These are phyloP conservation scores for Rhopilema esculentum DNA, from an alignment of 30 jellyfish, hydroid and myxozoan genomes.

Conservation along the genomic window DNA sequence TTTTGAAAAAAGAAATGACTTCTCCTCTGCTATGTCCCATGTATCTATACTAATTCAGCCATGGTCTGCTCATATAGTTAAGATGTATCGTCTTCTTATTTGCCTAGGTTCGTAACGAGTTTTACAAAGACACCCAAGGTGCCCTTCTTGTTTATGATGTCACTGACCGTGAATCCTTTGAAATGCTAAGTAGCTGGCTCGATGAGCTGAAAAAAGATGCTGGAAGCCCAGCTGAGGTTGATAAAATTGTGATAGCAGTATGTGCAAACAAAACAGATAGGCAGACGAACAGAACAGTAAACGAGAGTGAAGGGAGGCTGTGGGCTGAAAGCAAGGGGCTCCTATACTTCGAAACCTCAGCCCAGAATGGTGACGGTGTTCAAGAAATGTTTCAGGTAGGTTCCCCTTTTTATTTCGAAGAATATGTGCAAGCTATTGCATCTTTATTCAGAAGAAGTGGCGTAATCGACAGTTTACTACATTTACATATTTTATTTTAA, in stretches of 20 bases:
- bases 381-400: constrained; percentile 73
- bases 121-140: constrained; percentile 89
- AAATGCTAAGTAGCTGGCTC: constrained; percentile 74
- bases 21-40: not conserved
- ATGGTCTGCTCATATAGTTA: not conserved
- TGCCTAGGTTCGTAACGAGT: constrained; percentile 94
- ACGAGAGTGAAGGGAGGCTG: constrained; percentile 74
- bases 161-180: constrained; percentile 67
- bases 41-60: too few species aligned
- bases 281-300: constrained; percentile 34
- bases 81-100: not conserved
- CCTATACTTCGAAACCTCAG: constrained; percentile 85
- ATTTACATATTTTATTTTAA: not conserved
- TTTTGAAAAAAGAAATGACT: not conserved
- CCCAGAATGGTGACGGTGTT: constrained; percentile 89
- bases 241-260: constrained; percentile 64
- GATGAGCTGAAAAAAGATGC: constrained; percentile 72
- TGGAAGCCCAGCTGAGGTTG: constrained; percentile 57
- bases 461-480: too few species aligned
- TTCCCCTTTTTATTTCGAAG: not conserved
- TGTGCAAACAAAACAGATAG: constrained; percentile 81
- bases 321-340: constrained; percentile 90
- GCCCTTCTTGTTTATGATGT: constrained; percentile 86
- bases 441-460: too few species aligned
- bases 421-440: too few species aligned